Percentiles rank a stretch among this genome's conserved stretches.
phyloP scores from a whole-genome alignment of 2,113 vertebrate genomes.

The Dipodomys spectabilis region DNA sequence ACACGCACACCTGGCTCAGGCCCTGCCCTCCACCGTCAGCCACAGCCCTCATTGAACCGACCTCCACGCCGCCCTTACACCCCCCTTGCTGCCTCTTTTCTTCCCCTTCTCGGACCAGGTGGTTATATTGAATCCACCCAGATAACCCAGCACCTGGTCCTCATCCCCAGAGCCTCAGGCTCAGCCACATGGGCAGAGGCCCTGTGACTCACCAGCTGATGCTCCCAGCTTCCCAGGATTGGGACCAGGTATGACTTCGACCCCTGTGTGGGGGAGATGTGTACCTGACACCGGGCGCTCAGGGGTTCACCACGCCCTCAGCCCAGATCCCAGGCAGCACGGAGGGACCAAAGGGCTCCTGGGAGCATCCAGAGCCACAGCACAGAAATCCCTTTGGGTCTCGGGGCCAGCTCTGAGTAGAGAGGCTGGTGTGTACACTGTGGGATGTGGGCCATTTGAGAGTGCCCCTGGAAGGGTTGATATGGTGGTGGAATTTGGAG shows the following conservation, averaged over 20 bases:
- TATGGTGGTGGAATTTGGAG: no score
- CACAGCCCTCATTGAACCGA: accelerated
- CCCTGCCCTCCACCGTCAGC: not conserved
- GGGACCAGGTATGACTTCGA: not conserved
- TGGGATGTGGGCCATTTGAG: no score
- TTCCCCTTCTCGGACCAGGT: no score
- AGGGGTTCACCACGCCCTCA: not conserved
- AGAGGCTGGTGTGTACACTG: no score
- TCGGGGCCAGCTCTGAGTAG: no score
- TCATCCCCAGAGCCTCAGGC: not conserved
- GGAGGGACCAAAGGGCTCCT: not conserved
- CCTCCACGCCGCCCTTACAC: not conserved
- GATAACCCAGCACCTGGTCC: no score
- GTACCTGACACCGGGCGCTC: no score
- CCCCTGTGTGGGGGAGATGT: not conserved
- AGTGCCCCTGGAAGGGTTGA: not conserved
- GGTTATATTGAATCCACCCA: no score
- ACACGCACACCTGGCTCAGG: accelerated
- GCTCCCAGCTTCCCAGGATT: not conserved
- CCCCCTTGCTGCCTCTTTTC: no score
- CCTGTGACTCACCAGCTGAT: not conserved
- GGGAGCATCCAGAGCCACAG: not conserved
- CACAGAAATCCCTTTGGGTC: not conserved
- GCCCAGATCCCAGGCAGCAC: not conserved
- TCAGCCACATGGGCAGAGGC: accelerated